Evolutionary conservation across 1,140 invertebrate genomes (phyloP).

Genomic region (Papilio glaucus): DNA sequence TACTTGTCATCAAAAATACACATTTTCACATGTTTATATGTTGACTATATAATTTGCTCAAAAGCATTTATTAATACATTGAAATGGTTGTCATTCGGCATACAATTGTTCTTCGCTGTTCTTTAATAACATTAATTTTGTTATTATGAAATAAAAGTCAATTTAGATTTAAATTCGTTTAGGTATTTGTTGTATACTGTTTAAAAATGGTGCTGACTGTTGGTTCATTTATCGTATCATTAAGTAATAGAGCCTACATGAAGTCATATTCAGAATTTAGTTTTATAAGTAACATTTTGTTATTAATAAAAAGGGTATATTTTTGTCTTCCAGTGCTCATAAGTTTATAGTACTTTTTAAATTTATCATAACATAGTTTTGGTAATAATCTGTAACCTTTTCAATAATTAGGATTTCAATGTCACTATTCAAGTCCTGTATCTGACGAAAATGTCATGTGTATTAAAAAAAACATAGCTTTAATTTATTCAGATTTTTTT

Average conservation of each 20-base stretch:
- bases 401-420: too few relatives aligned
- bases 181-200: conserved; percentile 7
- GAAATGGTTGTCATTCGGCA: not conserved
- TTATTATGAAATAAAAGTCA: conserved; percentile 21
- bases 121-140: too few relatives aligned
- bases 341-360: conserved; percentile 7
- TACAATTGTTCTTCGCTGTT: too few relatives aligned
- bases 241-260: conserved; percentile 29
- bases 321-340: conserved; percentile 35
- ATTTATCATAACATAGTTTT: not conserved
- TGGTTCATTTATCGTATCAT: conserved; percentile 11
- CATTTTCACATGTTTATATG: too few relatives aligned
- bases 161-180: conserved; percentile 22
- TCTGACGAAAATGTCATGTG: not conserved
- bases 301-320: conserved; percentile 27
- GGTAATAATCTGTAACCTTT: not conserved
- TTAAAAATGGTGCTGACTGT: conserved; percentile 32
- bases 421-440: too few relatives aligned
- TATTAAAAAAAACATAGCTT: not conserved
- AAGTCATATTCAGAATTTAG: conserved; percentile 30
- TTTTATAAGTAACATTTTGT: conserved; percentile 15
- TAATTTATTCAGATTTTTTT: not conserved
- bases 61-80: conserved; percentile 17
- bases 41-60: conserved; percentile 28
- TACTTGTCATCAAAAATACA: too few relatives aligned